Conservation (phyloP, 23 tunicate species). For the Halocynthia aurantium region DNA sequence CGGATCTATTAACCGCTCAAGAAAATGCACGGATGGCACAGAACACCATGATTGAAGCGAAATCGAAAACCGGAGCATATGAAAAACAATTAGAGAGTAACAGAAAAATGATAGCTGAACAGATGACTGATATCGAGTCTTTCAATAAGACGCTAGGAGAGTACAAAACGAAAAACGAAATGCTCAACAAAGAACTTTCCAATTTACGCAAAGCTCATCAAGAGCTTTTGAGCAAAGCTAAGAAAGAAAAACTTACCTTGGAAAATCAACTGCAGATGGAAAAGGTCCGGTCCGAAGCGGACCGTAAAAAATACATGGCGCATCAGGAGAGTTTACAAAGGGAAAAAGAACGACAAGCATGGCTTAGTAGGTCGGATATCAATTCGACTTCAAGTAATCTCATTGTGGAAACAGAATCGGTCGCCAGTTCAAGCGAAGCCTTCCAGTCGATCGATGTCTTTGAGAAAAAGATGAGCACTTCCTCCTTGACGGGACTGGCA, state of each 20-base stretch:
- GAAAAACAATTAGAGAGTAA: constrained; percentile 54
- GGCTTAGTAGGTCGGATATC: constrained; percentile 75
- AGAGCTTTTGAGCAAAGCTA: constrained; percentile 40
- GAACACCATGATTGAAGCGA: constrained; percentile 42
- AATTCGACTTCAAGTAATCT: constrained; percentile 58
- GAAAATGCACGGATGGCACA: constrained; percentile 59
- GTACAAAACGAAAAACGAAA: constrained; percentile 3
- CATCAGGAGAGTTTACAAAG: constrained; percentile 53
- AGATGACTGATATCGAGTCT: constrained; percentile 22
- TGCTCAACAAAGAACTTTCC: background rate
- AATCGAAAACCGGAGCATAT: constrained; percentile 23
- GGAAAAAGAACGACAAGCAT: constrained; percentile 75
- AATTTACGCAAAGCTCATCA: background rate
- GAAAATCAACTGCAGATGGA: constrained; percentile 92
- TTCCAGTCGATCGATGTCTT: constrained; percentile 58
- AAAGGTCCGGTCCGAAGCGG: constrained; percentile 66
- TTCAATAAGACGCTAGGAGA: constrained; percentile 38
- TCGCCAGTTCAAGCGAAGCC: constrained; percentile 54
- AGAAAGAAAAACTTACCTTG: constrained; percentile 53
- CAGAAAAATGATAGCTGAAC: constrained; percentile 13
- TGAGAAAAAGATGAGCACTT: constrained; percentile 36
- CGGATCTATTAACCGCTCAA: constrained; percentile 44
- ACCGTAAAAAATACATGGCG: constrained; percentile 56
- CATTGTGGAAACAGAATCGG: constrained; percentile 73
- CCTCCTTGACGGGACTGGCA: constrained; percentile 8